Evolutionary conservation across 2,797 vertebrate species (phyloP).

Genomic region (Propithecus deckenii): DNA sequence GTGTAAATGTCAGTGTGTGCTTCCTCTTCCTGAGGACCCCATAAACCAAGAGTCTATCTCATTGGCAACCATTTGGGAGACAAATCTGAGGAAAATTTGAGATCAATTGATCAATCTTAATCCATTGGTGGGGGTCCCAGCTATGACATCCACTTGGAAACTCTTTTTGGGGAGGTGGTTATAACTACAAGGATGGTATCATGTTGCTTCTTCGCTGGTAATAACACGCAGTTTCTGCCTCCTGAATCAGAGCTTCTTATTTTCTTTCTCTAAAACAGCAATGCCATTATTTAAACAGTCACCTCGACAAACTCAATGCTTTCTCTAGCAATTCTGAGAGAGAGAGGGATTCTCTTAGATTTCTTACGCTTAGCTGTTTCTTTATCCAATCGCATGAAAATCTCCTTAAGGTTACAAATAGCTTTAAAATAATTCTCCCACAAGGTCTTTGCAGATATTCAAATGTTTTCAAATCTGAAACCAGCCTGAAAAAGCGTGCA

Average conservation of each 20-base stretch:
- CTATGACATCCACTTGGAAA: not conserved
- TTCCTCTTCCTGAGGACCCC: not conserved
- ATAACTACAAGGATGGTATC: not conserved
- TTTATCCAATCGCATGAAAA: conserved; percentile 48
- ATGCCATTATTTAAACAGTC: conserved; percentile 18
- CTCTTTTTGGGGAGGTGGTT: not conserved
- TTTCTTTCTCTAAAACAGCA: not conserved
- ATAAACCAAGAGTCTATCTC: not conserved
- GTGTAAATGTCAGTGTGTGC: not conserved
- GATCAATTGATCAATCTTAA: not conserved
- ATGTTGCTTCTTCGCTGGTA: not conserved
- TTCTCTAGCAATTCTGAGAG: not conserved
- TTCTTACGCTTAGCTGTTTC: not conserved
- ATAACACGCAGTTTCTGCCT: not conserved
- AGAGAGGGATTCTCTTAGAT: not conserved
- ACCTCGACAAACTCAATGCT: not conserved
- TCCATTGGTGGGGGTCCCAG: not conserved
- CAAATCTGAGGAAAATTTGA: not conserved
- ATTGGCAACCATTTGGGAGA: not conserved
- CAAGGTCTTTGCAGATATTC: conserved; percentile 26
- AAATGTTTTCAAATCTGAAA: conserved; percentile 31
- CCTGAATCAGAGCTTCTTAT: not conserved
- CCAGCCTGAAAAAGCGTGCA: not conserved
- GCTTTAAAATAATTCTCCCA: conserved; percentile 29
- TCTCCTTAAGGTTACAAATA: not conserved